Percentiles rank a stretch among this genome's conserved stretches.
phyloP scores from a whole-genome alignment of 2,797 vertebrate genomes.

The Pterois miles region DNA sequence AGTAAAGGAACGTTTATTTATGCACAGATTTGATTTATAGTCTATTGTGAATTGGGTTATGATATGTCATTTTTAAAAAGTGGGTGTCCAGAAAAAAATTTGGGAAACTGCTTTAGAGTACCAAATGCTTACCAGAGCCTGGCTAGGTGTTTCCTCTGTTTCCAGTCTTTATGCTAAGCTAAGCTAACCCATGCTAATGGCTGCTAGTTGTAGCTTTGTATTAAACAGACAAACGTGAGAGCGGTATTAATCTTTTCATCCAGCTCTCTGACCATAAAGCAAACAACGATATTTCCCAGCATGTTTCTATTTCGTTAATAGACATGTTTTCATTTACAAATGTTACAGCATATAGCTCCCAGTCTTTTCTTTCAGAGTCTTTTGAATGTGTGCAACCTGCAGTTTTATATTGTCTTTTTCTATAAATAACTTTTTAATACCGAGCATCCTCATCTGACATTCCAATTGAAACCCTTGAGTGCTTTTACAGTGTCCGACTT shows the following conservation, averaged over 20 bases:
- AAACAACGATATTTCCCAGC: background rate
- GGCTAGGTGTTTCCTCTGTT: background rate
- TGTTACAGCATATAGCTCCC: background rate
- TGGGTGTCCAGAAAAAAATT: too few species aligned
- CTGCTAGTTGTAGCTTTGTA: background rate
- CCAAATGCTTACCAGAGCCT: background rate
- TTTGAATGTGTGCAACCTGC: conserved; percentile 26
- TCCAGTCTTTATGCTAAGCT: background rate
- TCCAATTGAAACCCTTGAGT: conserved; percentile 19
- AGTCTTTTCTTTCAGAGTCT: background rate
- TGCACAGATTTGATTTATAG: too few species aligned
- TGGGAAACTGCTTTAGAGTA: background rate
- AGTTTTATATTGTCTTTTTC: conserved; percentile 39
- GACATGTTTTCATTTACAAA: conserved; percentile 12
- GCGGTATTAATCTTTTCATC: background rate
- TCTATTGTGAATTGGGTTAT: too few species aligned
- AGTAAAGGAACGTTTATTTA: too few species aligned
- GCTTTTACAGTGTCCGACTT: conserved; percentile 36
- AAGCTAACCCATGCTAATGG: background rate
- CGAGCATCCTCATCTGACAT: conserved; percentile 24
- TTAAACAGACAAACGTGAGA: background rate
- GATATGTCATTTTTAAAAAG: too few species aligned
- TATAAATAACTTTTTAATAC: conserved; percentile 51
- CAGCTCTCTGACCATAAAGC: background rate
- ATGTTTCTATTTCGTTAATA: background rate